Conservation (phyloP, 2,797 vertebrate genomes). For the Hippocampus kuda region DNA sequence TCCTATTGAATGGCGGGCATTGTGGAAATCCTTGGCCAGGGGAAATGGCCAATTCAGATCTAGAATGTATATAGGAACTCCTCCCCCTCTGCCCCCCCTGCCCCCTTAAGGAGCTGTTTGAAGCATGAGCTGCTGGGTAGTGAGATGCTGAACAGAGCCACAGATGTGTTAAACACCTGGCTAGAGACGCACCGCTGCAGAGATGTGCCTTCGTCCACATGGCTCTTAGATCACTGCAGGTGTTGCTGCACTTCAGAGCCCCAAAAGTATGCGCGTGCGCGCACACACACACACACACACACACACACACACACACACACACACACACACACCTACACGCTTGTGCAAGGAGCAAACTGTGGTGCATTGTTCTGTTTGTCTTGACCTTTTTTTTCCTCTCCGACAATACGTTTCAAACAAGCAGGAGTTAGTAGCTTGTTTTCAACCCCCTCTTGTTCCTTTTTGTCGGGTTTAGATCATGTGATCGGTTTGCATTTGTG, state of each 20-base stretch:
- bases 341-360: slow-evolving; percentile 19
- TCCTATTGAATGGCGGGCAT: slow-evolving; percentile 32
- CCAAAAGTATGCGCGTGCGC: neutral
- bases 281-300: neutral
- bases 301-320: too few relatives aligned
- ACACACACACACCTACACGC: too few relatives aligned
- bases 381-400: slow-evolving; percentile 21
- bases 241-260: slow-evolving; percentile 23
- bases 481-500: slow-evolving; percentile 78
- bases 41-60: slow-evolving; percentile 23
- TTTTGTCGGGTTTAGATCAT: slow-evolving; percentile 68
- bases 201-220: slow-evolving; percentile 30
- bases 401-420: neutral
- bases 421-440: slow-evolving; percentile 19
- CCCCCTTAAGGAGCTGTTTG: slow-evolving; percentile 25
- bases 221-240: slow-evolving; percentile 41
- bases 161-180: slow-evolving; percentile 41
- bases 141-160: slow-evolving; percentile 17
- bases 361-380: slow-evolving; percentile 22
- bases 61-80: slow-evolving; percentile 11
- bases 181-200: slow-evolving; percentile 20
- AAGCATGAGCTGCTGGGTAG: slow-evolving; percentile 26
- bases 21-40: slow-evolving; percentile 38
- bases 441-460: slow-evolving; percentile 52
- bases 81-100: too few relatives aligned